Evolutionary conservation across 2,888 invertebrate genomes (phyloP), one percentile per base, ranked within the genome.

Genomic region (Lissocephala sabroskyi): DNA sequence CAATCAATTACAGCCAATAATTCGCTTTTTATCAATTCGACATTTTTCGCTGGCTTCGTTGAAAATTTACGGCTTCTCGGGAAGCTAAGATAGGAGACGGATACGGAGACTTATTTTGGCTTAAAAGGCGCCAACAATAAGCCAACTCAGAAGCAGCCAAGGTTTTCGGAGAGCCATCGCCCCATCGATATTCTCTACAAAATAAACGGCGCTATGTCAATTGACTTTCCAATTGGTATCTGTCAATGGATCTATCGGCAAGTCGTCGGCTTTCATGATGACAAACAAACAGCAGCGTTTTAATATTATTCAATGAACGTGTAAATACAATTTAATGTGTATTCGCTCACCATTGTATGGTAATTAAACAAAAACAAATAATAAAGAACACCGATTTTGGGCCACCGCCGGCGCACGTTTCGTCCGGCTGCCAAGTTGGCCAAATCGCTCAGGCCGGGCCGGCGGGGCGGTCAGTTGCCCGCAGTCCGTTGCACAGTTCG

Each of bases 241-340:
- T 23, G 68, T 62, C 67, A 56, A 60, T 62, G 59, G 49, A 53
- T 44, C 39, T 49, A 36, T 19, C 29, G 37, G 23, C 23, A 23
- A 23, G 3, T 23, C 3, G 23, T 23, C 7, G n/a, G 18, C 28
- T 19, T 49, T 19, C 37, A 45, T 53, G 58, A 16, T 47, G 46
- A 44, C 44, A 50, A 48, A 37, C 41, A 62, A 62, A 50, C 49
- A 46, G 41, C 45, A 47, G 44, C 32, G 44, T 54, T 55, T 57
- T 52, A 51, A 60, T 64, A 36, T 57, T 42, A 60, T 58, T 73
- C 65, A 68, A 58, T 65, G 65, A 55, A 65, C 73, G 68, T 73
- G 73, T 67, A 73, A 68, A 68, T 73, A 68, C 67, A 53, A 60
- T 71, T 68, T 60, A 73, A 68, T 60, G 62, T 45, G 61, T 61